A percentile compares a stretch with the other conserved stretches of the same genome.
Conservation (phyloP, 2,113 vertebrate genomes). For the Chloropsis cyanopogon region DNA sequence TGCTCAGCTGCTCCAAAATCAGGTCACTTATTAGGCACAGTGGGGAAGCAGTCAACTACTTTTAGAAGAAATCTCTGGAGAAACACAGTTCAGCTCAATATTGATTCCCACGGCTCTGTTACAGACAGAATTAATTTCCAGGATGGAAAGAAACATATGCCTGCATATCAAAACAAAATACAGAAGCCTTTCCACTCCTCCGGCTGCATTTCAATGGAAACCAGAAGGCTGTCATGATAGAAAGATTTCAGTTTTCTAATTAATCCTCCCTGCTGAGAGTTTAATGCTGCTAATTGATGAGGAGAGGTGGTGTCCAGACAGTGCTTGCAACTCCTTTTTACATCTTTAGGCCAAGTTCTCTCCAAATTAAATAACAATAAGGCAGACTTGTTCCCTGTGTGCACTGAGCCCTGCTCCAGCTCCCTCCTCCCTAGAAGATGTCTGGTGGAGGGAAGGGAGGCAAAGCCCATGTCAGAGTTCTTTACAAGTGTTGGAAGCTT, state of each 20-base stretch:
- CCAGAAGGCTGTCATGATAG: conserved; percentile 20
- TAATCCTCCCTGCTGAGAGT: conserved; percentile 33
- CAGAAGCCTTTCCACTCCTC: conserved; percentile 38
- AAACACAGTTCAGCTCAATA: conserved; percentile 3
- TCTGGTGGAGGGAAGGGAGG: neutral
- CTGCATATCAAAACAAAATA: conserved; percentile 46
- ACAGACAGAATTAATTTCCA: conserved; percentile 46
- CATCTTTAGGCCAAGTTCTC: neutral
- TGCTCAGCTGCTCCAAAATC: neutral
- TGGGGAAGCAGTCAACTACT: neutral
- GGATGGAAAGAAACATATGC: conserved; percentile 45
- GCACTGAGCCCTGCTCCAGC: neutral
- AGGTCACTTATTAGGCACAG: conserved; percentile 5
- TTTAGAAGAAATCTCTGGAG: conserved; percentile 15
- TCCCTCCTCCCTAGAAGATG: neutral
- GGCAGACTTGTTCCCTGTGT: neutral
- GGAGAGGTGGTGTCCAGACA: neutral
- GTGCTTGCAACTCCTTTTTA: neutral
- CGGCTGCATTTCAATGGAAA: conserved; percentile 25
- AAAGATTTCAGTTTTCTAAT: conserved; percentile 38
- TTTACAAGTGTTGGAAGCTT: conserved; percentile 31
- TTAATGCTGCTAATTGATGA: conserved; percentile 34
- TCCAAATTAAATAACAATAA: neutral
- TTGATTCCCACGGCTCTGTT: conserved; percentile 2
- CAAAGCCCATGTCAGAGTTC: neutral